phyloP scores from a whole-genome alignment of 2,113 vertebrate genomes.

The Craseonycteris thonglongyai region DNA sequence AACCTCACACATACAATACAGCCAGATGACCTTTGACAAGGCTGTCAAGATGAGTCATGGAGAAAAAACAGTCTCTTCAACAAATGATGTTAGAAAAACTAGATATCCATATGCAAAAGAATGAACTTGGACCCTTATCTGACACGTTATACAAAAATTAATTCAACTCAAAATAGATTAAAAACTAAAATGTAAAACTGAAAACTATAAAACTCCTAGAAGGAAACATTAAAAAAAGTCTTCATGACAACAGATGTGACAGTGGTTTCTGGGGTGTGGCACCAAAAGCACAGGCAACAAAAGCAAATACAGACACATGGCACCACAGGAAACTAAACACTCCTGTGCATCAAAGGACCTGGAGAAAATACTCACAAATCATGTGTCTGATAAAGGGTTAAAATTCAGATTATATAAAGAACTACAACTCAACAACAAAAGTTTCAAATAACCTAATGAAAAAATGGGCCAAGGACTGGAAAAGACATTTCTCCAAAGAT shows the following conservation, averaged over 20 bases:
- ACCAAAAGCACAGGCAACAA: background rate
- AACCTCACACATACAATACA: background rate
- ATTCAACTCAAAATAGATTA: background rate
- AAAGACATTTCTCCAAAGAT: background rate
- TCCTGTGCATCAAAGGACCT: background rate
- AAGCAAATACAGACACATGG: background rate
- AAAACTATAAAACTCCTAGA: background rate
- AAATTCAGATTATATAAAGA: background rate
- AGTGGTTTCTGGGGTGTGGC: background rate
- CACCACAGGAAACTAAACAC: background rate
- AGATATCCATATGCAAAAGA: background rate
- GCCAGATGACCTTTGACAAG: background rate
- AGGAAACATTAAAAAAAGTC: background rate
- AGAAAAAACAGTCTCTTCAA: background rate
- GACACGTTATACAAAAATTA: background rate
- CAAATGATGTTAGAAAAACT: background rate
- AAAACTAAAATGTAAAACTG: background rate
- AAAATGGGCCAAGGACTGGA: background rate
- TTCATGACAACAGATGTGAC: background rate
- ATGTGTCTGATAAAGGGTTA: background rate
- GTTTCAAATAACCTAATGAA: background rate
- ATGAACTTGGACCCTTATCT: background rate
- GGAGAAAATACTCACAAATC: background rate
- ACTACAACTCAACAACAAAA: background rate
- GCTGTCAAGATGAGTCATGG: background rate